Conservation (phyloP, 1,140 invertebrate genomes). For the Drosophila serrata region DNA sequence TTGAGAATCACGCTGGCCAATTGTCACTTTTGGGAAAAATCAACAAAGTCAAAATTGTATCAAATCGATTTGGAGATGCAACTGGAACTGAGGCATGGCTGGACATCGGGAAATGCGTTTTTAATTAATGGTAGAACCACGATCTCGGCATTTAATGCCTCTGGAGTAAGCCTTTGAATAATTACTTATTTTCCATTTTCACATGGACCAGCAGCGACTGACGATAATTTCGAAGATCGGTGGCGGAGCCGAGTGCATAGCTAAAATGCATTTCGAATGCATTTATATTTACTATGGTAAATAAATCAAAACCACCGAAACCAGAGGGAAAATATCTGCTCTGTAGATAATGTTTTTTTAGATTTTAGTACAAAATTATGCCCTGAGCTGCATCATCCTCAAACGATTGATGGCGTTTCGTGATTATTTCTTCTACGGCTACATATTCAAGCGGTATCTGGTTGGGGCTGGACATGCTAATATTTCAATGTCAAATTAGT, state of each 20-base stretch:
- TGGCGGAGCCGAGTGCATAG: slow-evolving; percentile 61
- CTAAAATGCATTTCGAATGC: slow-evolving; percentile 84
- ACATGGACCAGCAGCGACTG: slow-evolving; percentile 42
- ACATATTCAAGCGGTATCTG: neutral
- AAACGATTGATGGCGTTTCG: slow-evolving; percentile 76
- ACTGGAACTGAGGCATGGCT: slow-evolving; percentile 7
- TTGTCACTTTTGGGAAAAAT: slow-evolving; percentile 73
- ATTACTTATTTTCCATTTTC: slow-evolving; percentile 80
- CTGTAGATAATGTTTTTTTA: slow-evolving; percentile 60
- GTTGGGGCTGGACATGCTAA: slow-evolving; percentile 33
- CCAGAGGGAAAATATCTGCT: slow-evolving; percentile 56
- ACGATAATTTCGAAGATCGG: slow-evolving; percentile 64
- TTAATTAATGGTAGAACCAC: slow-evolving; percentile 68
- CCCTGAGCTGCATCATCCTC: slow-evolving; percentile 22
- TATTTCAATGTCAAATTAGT: slow-evolving; percentile 81
- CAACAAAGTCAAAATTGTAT: slow-evolving; percentile 81
- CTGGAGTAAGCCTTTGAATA: slow-evolving; percentile 44
- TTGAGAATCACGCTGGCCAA: slow-evolving; percentile 78
- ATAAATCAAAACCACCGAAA: slow-evolving; percentile 80
- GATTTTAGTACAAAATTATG: slow-evolving; percentile 14
- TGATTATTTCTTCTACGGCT: slow-evolving; percentile 59
- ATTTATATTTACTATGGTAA: slow-evolving; percentile 77
- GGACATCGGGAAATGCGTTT: slow-evolving; percentile 50
- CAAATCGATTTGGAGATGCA: slow-evolving; percentile 70
- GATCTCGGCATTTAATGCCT: neutral